These are phyloP conservation scores for Liasis olivaceus DNA, from an alignment of 2,797 vertebrate genomes.

Conservation along the genomic window DNA sequence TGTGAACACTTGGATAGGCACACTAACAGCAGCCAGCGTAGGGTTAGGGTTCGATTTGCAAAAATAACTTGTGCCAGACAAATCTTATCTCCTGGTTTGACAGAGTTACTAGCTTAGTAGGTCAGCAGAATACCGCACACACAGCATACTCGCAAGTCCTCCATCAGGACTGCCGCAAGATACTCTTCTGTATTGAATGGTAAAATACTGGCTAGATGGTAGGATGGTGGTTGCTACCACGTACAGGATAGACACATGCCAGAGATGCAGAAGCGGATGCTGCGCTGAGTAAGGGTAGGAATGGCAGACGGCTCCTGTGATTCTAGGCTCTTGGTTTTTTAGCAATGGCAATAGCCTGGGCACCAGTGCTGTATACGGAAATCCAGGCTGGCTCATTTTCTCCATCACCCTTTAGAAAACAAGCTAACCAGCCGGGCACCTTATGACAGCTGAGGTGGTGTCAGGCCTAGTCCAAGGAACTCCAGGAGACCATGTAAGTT, in stretches of 20 bases:
- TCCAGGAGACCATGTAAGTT: too few species aligned
- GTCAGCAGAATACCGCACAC: neutral
- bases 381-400: neutral
- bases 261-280: too few species aligned
- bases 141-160: too few species aligned
- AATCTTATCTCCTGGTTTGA: neutral
- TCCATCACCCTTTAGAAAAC: neutral
- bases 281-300: too few species aligned
- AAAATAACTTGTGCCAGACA: neutral
- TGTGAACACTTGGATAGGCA: neutral
- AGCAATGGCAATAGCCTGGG: too few species aligned
- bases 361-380: too few species aligned
- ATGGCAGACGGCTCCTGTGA: too few species aligned
- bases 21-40: neutral
- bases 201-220: neutral
- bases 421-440: neutral
- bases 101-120: neutral
- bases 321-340: too few species aligned
- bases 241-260: neutral
- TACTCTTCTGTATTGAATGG: neutral
- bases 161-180: neutral
- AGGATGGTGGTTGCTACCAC: neutral
- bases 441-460: neutral
- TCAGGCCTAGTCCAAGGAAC: too few species aligned
- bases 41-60: neutral